A percentile compares a stretch with the other conserved stretches of the same genome.
Evolutionary conservation across 2,888 invertebrate genomes (phyloP).

Genomic region (Xestia sexstrigata): DNA sequence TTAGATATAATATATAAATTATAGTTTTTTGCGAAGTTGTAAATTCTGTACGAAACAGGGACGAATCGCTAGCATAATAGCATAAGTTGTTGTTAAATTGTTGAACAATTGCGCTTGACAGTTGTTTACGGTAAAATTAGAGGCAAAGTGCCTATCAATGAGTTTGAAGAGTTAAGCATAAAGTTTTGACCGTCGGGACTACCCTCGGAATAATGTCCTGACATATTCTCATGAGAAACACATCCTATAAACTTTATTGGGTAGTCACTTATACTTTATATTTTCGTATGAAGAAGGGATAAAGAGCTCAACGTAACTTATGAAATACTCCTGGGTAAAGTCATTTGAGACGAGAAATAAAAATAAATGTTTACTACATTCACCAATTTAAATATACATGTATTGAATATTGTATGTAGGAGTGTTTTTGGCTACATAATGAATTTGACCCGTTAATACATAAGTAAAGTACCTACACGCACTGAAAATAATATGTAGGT

Average conservation of each 20-base stretch:
- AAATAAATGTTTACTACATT: conserved; percentile 33
- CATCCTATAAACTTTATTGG: conserved; percentile 72
- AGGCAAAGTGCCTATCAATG: conserved; percentile 75
- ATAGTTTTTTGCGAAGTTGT: no score
- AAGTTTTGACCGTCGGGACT: conserved; percentile 79
- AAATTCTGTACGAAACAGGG: no score
- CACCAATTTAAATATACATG: conserved; percentile 52
- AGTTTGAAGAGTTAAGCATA: conserved; percentile 78
- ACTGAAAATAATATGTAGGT: conserved; percentile 18
- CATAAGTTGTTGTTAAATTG: background rate
- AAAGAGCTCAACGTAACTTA: conserved; percentile 49
- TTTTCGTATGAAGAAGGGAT: conserved; percentile 64
- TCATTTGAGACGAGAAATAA: conserved; percentile 45
- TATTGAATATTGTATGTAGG: conserved; percentile 8
- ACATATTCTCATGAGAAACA: conserved; percentile 74
- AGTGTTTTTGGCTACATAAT: conserved; percentile 1
- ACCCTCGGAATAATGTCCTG: conserved; percentile 76
- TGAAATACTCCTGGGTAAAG: conserved; percentile 46
- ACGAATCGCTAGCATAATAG: no score
- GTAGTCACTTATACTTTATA: conserved; percentile 63
- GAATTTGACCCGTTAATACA: background rate
- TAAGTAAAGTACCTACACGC: background rate
- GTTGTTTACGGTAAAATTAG: conserved; percentile 66
- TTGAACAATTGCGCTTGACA: conserved; percentile 54
- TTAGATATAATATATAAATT: no score